Base-by-base conservation (phyloP, 1,140 invertebrate species). In the Bombus pascuorum region DNA sequence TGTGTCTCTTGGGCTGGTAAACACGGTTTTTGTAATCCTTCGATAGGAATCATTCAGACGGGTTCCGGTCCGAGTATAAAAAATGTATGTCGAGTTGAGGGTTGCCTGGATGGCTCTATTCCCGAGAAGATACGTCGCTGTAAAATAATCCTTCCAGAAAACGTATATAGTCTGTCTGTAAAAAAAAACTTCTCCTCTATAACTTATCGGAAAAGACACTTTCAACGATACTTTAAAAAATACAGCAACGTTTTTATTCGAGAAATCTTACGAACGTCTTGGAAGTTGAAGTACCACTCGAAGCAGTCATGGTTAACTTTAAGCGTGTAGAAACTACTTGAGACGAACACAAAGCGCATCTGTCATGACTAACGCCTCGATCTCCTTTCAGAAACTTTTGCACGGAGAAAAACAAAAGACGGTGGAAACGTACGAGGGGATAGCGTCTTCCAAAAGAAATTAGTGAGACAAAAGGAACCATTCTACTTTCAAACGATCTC, bases 401-500 rank as follows among this genome's bases (percentile, higher is more conserved):
- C 22, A 57, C 18, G n/a, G 6, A 3, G 8, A 25, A 34, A 79
- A 62, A 62, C 28, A n/a, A 57, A 22, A 12, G 47, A 12, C 28
- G 68, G 0, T 1, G 12, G 10, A 6, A 6, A 39, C 68, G 37
- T 28, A 37, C 37, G 25, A 39, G 70, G n/a, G 39, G 5, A 32
- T 13, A 34, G 0, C 39, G 13, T 13, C 28, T 39, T 32, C 62
- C 32, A 77, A 77, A 83, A 74, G 81, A 83, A 77, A 83, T 83
- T 83, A 83, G 62, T 5, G 10, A 15, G 44, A 77, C 73, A 83
- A 83, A 83, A 28, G 39, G 72, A 32, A 28, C 25, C 10, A 59
- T 53, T 77, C 32, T 44, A 68, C 34, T 77, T 77, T 53, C 71
- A 15, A 76, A 9, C 73, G 59, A 53, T 53, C 28, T 28, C 2